Evolutionary conservation across 2,113 vertebrate genomes (phyloP).

Genomic region (Larimichthys polyactis): DNA sequence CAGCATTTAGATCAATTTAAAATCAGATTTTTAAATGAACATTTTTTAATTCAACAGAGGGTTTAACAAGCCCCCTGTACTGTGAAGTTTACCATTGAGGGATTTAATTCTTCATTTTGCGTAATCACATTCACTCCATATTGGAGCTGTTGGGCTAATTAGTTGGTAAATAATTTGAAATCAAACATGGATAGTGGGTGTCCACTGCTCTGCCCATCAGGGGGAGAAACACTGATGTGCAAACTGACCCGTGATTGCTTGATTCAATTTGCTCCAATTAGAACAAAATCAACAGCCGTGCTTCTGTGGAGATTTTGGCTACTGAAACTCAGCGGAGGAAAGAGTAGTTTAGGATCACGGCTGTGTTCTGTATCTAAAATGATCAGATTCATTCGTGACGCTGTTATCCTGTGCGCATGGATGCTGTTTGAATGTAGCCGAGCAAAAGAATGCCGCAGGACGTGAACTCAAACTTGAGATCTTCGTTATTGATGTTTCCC

Average conservation of each 20-base stretch:
- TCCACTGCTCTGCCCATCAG: conserved; percentile 39
- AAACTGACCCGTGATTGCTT: conserved; percentile 66
- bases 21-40: not conserved
- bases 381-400: not conserved
- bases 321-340: not conserved
- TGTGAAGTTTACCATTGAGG: conserved; percentile 13
- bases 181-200: conserved; percentile 61
- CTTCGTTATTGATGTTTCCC: not conserved
- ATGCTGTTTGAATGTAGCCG: not conserved
- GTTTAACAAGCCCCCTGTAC: conserved; percentile 7
- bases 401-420: not conserved
- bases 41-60: too few species aligned
- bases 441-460: not conserved
- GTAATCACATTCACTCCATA: conserved; percentile 43
- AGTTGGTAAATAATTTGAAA: conserved; percentile 66
- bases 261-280: conserved; percentile 61
- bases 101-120: conserved; percentile 45
- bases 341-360: not conserved
- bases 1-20: conserved; percentile 20
- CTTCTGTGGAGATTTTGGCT: conserved; percentile 28
- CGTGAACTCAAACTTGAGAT: not conserved
- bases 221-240: conserved; percentile 56
- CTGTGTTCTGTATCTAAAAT: not conserved
- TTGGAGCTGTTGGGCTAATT: conserved; percentile 64
- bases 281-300: conserved; percentile 28